Percentiles rank a stretch among this genome's conserved stretches.
Conservation (phyloP, 2,888 invertebrate genomes). For the Diarsia dahlii region DNA sequence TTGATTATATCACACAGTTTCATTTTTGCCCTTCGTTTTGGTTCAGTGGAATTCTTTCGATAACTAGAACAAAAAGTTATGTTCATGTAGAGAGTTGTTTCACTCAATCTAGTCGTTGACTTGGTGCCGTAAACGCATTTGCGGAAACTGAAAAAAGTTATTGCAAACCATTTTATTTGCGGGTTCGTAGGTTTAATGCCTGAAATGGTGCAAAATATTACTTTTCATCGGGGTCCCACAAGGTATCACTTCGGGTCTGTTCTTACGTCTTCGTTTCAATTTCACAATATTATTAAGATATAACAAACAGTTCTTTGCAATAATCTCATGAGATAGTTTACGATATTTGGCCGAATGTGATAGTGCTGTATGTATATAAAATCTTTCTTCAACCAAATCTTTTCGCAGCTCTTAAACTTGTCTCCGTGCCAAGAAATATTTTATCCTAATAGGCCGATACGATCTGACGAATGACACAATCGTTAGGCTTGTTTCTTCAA, state of each 20-base stretch:
- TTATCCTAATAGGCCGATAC: neutral
- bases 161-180: neutral
- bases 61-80: neutral
- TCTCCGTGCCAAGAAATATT: neutral
- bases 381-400: neutral
- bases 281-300: neutral
- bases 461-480: neutral
- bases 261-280: neutral
- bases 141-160: neutral
- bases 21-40: conserved; percentile 3
- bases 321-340: neutral
- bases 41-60: neutral
- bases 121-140: neutral
- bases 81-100: neutral
- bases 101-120: neutral
- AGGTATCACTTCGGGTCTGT: neutral
- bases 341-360: neutral
- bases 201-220: neutral
- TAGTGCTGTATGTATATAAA: too few species aligned
- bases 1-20: conserved; percentile 13
- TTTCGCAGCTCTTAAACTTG: conserved; percentile 1
- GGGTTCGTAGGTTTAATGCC: neutral
- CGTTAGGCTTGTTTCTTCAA: neutral
- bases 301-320: neutral
- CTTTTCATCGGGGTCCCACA: neutral